Base-by-base conservation (phyloP, 2,888 invertebrate genomes). In the Liodrosophila aerea region DNA sequence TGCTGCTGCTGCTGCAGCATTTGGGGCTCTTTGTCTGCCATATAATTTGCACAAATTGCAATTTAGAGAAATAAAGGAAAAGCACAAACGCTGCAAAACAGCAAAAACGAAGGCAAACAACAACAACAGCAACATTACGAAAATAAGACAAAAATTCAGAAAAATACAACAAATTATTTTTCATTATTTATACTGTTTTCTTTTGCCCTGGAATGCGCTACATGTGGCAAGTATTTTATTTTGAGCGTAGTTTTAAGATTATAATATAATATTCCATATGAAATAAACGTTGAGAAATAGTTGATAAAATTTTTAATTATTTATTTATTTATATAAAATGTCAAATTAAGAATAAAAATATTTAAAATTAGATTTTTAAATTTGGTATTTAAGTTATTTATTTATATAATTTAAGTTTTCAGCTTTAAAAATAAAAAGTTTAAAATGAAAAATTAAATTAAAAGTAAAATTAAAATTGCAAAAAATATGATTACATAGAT, bases 31-130 rank as follows among this genome's bases (percentile, higher is more conserved):
- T 83, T 82, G 71, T 62, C 72, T 81, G 78, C 61, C 69, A 81
- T 81, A 85, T 85, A 84, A 84, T 84, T 81, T 83, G 67, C 72
- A 60, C 80, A 80, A 85, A 85, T 76, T 85, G 82, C 82, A 85
- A 85, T 85, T 85, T 84, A 84, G 66, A 82, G 83, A 81, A 77
- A 82, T 78, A 76, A 76, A 73, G 73, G 76, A 74, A 73, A 68
- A 64, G 53, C 51, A 64, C 66, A 74, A 67, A 62, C 56, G 61
- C 66, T 64, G 56, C 69, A 62, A 62, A 70, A 52, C 61, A 65
- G 43, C 37, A 69, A 66, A 41, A 64, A 49, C 34, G 29, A 65
- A 60, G 31, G 51, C n/a, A 45, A 36, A 31, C 33, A 36, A 27
- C 11, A 30, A 53, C 18, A 43, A 50, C 58, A 58, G 51, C 29